A percentile compares a stretch with the other conserved stretches of the same genome.
Conservation (phyloP, 2,797 vertebrate species). For the Eupleurogrammus muticus region DNA sequence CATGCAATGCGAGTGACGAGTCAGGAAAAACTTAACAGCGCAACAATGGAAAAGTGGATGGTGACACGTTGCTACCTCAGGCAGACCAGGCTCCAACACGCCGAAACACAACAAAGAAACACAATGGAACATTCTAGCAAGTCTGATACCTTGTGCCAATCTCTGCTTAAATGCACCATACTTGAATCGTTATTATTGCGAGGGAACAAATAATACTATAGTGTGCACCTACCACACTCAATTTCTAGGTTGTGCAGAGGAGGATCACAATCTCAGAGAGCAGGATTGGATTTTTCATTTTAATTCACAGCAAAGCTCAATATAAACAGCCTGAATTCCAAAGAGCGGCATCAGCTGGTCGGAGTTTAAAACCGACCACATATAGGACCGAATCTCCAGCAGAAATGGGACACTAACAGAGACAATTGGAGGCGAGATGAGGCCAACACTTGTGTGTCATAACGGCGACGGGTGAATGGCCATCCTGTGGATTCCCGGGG, state of each 20-base stretch:
- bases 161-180: conserved; percentile 29
- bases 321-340: conserved; percentile 41
- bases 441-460: conserved; percentile 89
- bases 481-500: conserved; percentile 93
- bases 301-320: conserved; percentile 39
- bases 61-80: conserved; percentile 41
- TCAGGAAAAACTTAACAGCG: conserved; percentile 25
- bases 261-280: conserved; percentile 38
- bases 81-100: conserved; percentile 38
- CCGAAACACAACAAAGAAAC: conserved; percentile 13
- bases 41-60: conserved; percentile 30
- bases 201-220: conserved; percentile 38
- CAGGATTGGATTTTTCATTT: conserved; percentile 51
- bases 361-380: conserved; percentile 48
- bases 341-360: conserved; percentile 65
- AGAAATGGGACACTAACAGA: conserved; percentile 67
- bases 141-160: conserved; percentile 21
- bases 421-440: conserved; percentile 75
- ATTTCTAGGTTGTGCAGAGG: conserved; percentile 14
- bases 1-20: conserved; percentile 15
- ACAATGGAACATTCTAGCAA: conserved; percentile 8
- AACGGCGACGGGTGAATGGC: conserved; percentile 93
- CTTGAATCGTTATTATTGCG: conserved; percentile 41
- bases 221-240: conserved; percentile 5
- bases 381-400: conserved; percentile 48